Base-by-base conservation (phyloP, 2,888 invertebrate genomes). In the Crioceris asparagi region DNA sequence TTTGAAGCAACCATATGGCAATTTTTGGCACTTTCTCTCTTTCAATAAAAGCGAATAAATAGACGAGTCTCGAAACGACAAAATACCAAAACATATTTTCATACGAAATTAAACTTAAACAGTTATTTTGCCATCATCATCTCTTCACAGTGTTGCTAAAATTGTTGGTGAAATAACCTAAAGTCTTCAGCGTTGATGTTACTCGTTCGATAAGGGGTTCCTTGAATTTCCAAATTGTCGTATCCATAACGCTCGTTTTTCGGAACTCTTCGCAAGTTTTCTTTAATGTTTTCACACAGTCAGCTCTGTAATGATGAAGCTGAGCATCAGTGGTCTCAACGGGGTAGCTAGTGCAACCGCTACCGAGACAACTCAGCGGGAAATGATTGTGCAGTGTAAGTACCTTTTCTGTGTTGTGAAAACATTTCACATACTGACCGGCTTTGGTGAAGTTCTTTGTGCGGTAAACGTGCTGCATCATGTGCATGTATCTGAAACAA, bases 301-400 rank as follows among this genome's bases (percentile, higher is more conserved):
- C 91, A 17, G 86, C 87, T 41, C 92, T 76, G 68, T 93, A 94
- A 65, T 94, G 94, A 62, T 94, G 90, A 54, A 94, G 70, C 48
- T 93, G 85, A 12, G 92, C 93, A 56, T 83, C 79, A 23, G 70
- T 70, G 16, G 83, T 83, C 47, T 85, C 82, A 47, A 93, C 77
- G 38, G 86, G 75, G 66, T 82, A 90, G 30, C 86, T 84, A 35
- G 84, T 84, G 65, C 90, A 91, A 4, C 55, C 52, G 32, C 83
- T 83, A 30, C 87, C 85, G 25, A 91, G 66, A 58, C 91, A 92
- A 40, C 86, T 84, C 49, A 92, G 66, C 23, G 92, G 91, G 61
- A 90, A 91, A 65, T 92, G 92, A 66, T 92, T 92, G 70, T 92
- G 92, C 45, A 92, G 70, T 21, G 87, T 83, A 32, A 91, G 72